Conservation (phyloP, 2,888 invertebrate species). For the Hemicrepidius hirtus region DNA sequence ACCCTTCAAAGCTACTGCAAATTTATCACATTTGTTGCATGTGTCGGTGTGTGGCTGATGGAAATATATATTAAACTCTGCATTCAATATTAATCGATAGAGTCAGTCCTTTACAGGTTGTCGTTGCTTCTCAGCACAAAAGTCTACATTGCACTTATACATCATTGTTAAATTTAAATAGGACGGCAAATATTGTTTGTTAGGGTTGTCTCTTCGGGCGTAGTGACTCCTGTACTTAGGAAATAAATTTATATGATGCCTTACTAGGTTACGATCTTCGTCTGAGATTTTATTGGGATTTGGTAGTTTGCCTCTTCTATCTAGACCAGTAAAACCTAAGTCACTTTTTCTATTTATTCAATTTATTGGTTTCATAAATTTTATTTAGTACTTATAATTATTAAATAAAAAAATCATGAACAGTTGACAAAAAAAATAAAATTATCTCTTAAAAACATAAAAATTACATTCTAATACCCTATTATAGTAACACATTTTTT, state of each 20-base stretch:
- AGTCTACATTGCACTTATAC: constrained; percentile 20
- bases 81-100: constrained; percentile 20
- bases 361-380: too few species aligned
- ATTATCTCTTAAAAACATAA: too few species aligned
- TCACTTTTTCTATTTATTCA: background rate
- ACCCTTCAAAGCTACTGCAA: background rate
- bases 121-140: constrained; percentile 12
- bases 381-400: too few species aligned
- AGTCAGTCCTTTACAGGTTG: constrained; percentile 6
- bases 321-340: too few species aligned
- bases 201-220: constrained; percentile 17
- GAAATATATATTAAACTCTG: constrained; percentile 20
- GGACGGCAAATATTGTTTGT: constrained; percentile 1
- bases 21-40: constrained; percentile 1
- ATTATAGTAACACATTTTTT: too few species aligned
- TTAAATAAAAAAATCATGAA: too few species aligned
- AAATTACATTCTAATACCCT: too few species aligned
- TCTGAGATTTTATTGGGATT: too few species aligned
- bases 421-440: too few species aligned
- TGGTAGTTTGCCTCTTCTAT: too few species aligned
- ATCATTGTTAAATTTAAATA: constrained; percentile 14
- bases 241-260: constrained; percentile 15
- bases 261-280: background rate
- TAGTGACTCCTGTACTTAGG: constrained; percentile 31
- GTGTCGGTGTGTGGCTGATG: constrained; percentile 29